A percentile compares a stretch with the other conserved stretches of the same genome.
phyloP scores from a whole-genome alignment of 2,888 invertebrate species.

The Drepanosiphum platanoidis region DNA sequence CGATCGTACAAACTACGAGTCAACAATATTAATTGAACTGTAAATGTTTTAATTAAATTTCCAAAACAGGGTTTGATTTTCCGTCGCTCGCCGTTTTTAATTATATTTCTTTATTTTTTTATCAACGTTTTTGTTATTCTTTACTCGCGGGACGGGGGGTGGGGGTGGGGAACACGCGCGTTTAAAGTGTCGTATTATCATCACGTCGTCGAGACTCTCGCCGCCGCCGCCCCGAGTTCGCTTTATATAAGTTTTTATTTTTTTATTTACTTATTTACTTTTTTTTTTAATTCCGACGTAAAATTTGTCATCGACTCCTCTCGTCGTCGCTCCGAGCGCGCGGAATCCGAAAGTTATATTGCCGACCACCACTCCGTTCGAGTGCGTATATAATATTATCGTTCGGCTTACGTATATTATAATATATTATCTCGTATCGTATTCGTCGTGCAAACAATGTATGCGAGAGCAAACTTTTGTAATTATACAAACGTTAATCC shows the following conservation, averaged over 20 bases:
- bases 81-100: conserved; percentile 4
- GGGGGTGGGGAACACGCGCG: no score
- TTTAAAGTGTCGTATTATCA: no score
- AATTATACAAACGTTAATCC: conserved; percentile 22
- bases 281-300: no score
- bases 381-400: not conserved
- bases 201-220: no score
- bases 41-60: conserved; percentile 40
- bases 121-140: not conserved
- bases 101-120: conserved; percentile 1
- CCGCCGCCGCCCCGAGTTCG: no score
- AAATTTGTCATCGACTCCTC: no score
- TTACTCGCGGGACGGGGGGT: no score
- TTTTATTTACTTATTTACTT: no score
- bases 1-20: not conserved
- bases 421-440: not conserved
- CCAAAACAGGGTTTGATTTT: conserved; percentile 17
- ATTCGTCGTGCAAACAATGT: not conserved
- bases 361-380: not conserved
- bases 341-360: not conserved
- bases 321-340: no score
- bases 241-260: no score
- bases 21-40: conserved; percentile 17
- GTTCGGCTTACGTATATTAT: not conserved
- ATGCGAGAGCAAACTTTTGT: conserved; percentile 28